These are phyloP conservation scores for Tauraco erythrolophus DNA, from an alignment of 2,113 vertebrate species.

Conservation along the genomic window DNA sequence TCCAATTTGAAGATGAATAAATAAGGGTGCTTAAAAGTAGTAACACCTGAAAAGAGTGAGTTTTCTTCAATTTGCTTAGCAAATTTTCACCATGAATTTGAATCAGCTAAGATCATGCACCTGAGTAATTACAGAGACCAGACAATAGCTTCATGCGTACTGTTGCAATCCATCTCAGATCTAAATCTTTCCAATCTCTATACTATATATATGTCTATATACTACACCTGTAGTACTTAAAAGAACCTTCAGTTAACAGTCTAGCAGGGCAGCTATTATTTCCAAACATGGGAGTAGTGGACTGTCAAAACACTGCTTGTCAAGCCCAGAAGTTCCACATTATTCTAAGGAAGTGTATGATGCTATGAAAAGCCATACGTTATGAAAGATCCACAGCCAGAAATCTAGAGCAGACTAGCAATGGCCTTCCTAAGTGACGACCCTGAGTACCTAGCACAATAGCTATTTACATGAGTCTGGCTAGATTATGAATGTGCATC, in stretches of 20 bases:
- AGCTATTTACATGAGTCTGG: neutral
- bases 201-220: no score
- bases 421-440: neutral
- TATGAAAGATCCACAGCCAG: neutral
- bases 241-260: neutral
- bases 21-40: neutral
- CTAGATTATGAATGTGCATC: neutral
- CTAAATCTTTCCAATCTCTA: neutral
- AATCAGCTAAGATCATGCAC: neutral
- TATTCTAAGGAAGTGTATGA: neutral
- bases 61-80: neutral
- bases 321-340: neutral
- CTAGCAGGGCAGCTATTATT: neutral
- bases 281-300: neutral
- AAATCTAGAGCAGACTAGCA: neutral
- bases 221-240: neutral
- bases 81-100: neutral
- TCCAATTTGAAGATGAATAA: neutral
- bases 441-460: neutral
- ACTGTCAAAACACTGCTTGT: neutral
- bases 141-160: neutral
- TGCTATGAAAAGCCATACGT: accelerated
- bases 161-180: neutral
- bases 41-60: neutral
- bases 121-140: neutral